Evolutionary conservation across 64 coral and sea anemone species (phyloP).

Genomic region (Pocillopora verrucosa): DNA sequence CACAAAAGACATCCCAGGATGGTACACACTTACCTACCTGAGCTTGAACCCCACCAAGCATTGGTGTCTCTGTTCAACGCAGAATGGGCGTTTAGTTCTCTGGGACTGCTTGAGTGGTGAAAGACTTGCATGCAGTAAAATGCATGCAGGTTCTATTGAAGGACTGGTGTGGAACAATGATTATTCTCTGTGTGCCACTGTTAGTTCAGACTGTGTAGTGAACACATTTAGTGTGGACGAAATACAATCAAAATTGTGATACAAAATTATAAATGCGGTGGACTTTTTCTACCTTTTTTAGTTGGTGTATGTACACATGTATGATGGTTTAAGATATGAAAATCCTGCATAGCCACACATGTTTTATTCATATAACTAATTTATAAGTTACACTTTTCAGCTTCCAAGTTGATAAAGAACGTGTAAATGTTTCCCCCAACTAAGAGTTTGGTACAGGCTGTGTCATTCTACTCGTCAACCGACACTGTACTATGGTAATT

Average conservation of each 20-base stretch:
- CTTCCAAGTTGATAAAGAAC: not conserved
- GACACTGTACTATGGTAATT: too few relatives aligned
- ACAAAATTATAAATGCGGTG: too few relatives aligned
- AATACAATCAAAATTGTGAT: slow-evolving; percentile 4
- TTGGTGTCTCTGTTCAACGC: slow-evolving; percentile 79
- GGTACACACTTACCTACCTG: slow-evolving; percentile 89
- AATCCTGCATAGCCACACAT: not conserved
- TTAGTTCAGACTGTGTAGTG: slow-evolving; percentile 93
- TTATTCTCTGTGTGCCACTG: slow-evolving; percentile 67
- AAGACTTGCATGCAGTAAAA: slow-evolving; percentile 67
- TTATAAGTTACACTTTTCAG: not conserved
- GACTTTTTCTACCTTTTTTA: not conserved
- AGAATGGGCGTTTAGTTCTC: slow-evolving; percentile 82
- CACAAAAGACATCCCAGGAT: slow-evolving; percentile 70
- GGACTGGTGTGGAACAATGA: slow-evolving; percentile 78
- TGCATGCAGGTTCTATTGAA: slow-evolving; percentile 87
- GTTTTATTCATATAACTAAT: not conserved
- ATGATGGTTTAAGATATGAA: not conserved
- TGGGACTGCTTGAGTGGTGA: slow-evolving; percentile 79
- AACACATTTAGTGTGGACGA: slow-evolving; percentile 55
- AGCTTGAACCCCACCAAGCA: slow-evolving; percentile 70
- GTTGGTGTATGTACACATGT: not conserved
- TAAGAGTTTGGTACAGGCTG: too few relatives aligned
- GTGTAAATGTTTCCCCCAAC: not conserved
- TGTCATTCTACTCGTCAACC: too few relatives aligned